Evolutionary conservation across 2,888 invertebrate species (phyloP).

Genomic region (Oligia fasciuncula): DNA sequence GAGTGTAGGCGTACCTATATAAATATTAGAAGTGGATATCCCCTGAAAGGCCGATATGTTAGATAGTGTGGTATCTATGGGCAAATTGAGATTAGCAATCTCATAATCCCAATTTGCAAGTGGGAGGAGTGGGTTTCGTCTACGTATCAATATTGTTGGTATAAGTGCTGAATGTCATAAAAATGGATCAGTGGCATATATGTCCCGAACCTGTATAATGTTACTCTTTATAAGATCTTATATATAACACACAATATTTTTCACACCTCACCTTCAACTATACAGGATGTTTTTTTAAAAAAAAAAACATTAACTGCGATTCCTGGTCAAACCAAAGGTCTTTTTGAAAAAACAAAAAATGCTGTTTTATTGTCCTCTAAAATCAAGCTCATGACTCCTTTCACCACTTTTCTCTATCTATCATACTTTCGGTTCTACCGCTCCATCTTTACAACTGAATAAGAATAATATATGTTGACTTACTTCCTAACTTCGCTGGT

Average conservation of each 20-base stretch:
- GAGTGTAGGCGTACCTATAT: slow-evolving; percentile 20
- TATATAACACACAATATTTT: background rate
- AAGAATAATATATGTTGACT: slow-evolving; percentile 72
- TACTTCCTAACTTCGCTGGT: slow-evolving; percentile 96
- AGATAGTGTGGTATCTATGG: slow-evolving; percentile 27
- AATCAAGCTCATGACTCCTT: background rate
- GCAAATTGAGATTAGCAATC: slow-evolving; percentile 39
- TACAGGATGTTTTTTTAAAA: background rate
- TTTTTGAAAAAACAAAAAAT: background rate
- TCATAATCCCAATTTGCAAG: slow-evolving; percentile 30
- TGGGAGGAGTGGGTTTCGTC: slow-evolving; percentile 11
- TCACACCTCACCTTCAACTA: background rate
- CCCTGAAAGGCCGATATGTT: slow-evolving; percentile 13
- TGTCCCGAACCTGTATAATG: background rate
- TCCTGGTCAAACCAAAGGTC: too few relatives aligned
- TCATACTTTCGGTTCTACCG: background rate
- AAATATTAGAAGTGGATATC: background rate
- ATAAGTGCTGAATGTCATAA: background rate
- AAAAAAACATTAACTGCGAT: background rate
- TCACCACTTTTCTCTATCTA: background rate
- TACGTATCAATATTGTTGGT: background rate
- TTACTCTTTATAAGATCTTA: background rate
- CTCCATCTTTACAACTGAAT: background rate
- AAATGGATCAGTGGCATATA: background rate
- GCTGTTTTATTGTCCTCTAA: background rate